Evolutionary conservation across 1,140 invertebrate species (phyloP), one percentile per base, ranked within the genome.

Genomic region (Antheraea pernyi): DNA sequence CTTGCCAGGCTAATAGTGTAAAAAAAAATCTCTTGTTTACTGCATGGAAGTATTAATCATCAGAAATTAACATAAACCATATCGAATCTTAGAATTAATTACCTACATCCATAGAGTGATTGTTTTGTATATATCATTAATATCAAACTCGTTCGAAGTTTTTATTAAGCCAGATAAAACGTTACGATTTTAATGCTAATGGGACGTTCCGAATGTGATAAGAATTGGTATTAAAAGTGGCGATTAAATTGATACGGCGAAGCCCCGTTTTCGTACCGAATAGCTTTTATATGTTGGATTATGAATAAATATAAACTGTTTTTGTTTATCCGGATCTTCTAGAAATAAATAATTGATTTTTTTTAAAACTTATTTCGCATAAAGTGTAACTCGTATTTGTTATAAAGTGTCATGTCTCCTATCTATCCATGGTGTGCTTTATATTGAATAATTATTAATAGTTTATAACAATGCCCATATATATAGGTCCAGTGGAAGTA

Each of bases 121-220:
- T 83, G 78, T 84, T 74, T 72, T 68, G 62, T 69, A 77, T 82
- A 76, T 83, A 81, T 85, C 79, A 81, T 82, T 80, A 72, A 78
- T 73, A 67, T 62, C 63, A 13, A 63, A 48, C 70, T 67, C 5
- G 76, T 76, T 69, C 69, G 70, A 59, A 42, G 73, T 77, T 82
- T 53, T 79, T 85, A 83, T 80, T 78, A 75, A 59, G 11, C 22
- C 42, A 70, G 81, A 85, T 85, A 85, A 85, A 75, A 59, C 39
- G 71, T 80, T 76, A 59, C 70, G 65, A 70, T 81, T 78, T 79
- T 72, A 81, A 81, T 75, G 75, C 68, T 78, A 82, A 79, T 80
- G 80, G 73, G 69, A 71, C 66, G 68, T 69, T 30, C 65, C 60
- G 67, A 70, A 75, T 72, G 67, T 70, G 70, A 75, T 72, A 75